Evolutionary conservation across 2,888 invertebrate species (phyloP).

Genomic region (Parasteatoda lunata): DNA sequence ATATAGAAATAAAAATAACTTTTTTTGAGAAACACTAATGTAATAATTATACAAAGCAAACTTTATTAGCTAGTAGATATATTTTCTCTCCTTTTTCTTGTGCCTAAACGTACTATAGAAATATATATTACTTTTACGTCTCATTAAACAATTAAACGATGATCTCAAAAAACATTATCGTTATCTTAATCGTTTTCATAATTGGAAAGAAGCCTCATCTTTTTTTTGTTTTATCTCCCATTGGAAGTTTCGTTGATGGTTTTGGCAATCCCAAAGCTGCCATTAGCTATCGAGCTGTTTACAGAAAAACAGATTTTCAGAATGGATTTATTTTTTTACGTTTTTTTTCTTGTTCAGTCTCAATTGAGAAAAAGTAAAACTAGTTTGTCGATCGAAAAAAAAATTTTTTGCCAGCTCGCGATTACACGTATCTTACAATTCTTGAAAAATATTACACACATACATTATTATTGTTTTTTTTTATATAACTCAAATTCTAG

Average conservation of each 20-base stretch:
- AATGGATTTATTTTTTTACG: conserved; percentile 2
- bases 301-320: conserved; percentile 16
- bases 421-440: neutral
- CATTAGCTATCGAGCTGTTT: conserved; percentile 36
- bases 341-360: neutral
- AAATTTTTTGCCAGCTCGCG: neutral
- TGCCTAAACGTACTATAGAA: neutral
- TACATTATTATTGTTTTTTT: no score
- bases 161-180: neutral
- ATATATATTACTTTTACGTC: neutral
- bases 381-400: neutral
- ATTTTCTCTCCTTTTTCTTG: no score
- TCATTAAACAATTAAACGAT: conserved; percentile 19
- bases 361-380: neutral
- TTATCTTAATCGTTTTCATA: conserved; percentile 13
- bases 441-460: no score
- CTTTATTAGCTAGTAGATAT: no score
- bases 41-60: no score
- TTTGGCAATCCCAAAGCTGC: conserved; percentile 6
- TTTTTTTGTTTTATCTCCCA: neutral
- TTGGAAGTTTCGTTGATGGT: conserved; percentile 13
- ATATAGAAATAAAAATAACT: no score
- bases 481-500: no score
- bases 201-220: neutral
- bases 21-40: no score